Base-by-base conservation (phyloP, 1,140 invertebrate species). In the Ectropis grisescens region DNA sequence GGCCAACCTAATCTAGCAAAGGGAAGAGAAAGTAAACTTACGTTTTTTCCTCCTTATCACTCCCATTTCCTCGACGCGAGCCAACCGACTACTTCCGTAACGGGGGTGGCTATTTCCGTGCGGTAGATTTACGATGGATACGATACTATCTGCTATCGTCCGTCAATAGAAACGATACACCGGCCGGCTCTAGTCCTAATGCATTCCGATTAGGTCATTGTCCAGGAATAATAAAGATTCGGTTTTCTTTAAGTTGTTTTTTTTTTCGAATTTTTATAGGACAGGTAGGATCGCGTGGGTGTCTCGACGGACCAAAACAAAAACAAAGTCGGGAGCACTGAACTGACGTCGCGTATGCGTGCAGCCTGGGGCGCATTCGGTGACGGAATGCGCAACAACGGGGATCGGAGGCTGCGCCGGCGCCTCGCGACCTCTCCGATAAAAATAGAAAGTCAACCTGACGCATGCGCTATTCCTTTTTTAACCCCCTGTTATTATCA, bases 401-500 rank as follows among this genome's bases (percentile, higher is more conserved):
- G 41, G 62, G 59, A 58, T 58, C 35, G 31, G 71, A 68, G 67
- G 69, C 74, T 70, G 70, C 74, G 70, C 69, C 61, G 62, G 58
- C 55, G 59, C 58, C 58, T 54, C 49, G 53, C 64, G 57, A 61
- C 66, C 69, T 74, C 60, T 59, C 61, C 58, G 57, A 68, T 68
- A 76, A 80, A 80, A 80, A 80, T 80, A 80, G 75, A 80, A 80
- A 80, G 75, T 66, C 48, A 72, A 72, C 69, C 67, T 55, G 64
- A 40, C 50, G 58, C 56, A 66, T 59, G 67, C 58, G 8, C 32
- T 46, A 47, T 53, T 65, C 68, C 65, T 72, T 62, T 72, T 72
- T 75, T 80, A 72, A 68, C 68, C 61, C 68, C 68, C 59, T 32
- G 41, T 53, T 44, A 78, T 72, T 74, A 70, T 61, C 55, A 46